Evolutionary conservation across 2,113 vertebrate species (phyloP).

Genomic region (Salvator merianae): DNA sequence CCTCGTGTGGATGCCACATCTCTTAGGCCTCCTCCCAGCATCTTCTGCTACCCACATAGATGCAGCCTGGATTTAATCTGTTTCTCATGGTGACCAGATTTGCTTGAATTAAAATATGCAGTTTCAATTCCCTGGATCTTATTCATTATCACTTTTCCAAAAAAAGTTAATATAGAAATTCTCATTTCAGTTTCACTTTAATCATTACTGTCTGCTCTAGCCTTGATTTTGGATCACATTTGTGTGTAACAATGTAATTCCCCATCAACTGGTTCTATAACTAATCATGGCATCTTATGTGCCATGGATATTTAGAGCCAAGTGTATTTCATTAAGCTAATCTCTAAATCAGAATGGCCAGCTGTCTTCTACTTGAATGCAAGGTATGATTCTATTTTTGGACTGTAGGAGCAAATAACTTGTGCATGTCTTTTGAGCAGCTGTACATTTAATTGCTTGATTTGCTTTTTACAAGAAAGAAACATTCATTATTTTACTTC

Average conservation of each 20-base stretch:
- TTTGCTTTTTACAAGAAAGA: conserved; percentile 52
- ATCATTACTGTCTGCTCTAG: conserved; percentile 52
- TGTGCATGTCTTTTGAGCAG: conserved; percentile 69
- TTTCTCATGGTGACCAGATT: no score
- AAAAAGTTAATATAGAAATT: conserved; percentile 59
- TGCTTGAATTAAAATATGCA: no score
- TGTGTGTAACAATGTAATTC: conserved; percentile 62
- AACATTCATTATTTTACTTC: conserved; percentile 31
- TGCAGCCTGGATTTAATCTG: no score
- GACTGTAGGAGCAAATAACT: conserved; percentile 66
- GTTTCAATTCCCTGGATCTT: conserved; percentile 60
- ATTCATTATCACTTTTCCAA: conserved; percentile 51
- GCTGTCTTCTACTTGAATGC: conserved; percentile 70
- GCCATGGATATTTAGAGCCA: conserved; percentile 68
- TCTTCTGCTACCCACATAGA: no score
- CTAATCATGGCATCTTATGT: conserved; percentile 63
- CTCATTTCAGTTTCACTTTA: conserved; percentile 63
- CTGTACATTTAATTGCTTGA: conserved; percentile 64
- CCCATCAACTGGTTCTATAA: conserved; percentile 65
- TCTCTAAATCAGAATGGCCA: conserved; percentile 76
- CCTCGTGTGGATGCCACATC: no score
- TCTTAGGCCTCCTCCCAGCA: no score
- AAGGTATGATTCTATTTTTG: conserved; percentile 77
- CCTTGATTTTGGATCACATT: conserved; percentile 51
- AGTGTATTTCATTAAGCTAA: conserved; percentile 79